Evolutionary conservation across 2,113 vertebrate species (phyloP), one percentile per base, ranked within the genome.

Genomic region (Puntigrus tetrazona): DNA sequence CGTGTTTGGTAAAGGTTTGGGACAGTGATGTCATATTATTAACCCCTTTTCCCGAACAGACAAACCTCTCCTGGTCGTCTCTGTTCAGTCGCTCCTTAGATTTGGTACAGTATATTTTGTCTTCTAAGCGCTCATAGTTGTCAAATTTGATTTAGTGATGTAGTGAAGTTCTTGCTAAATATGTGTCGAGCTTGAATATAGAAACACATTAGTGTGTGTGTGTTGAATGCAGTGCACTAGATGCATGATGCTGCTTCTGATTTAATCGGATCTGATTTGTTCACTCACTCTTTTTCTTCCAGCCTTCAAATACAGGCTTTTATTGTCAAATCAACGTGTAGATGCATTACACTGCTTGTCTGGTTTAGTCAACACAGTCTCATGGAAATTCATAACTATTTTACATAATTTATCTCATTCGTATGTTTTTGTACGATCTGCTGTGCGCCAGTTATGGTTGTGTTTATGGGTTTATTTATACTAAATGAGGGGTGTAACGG

Each of bases 11-110:
- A 67, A 78, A 76, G 25, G 1, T 45, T 34, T 78, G 7, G 3
- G 55, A 67, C 80, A 76, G 27, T 59, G 81, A 55, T 84, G 41
- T 34, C 70, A 45, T 45, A 13, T 92, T 41, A 90, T 86, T 92
- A 70, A 89, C 69, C 85, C 91, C 91, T 92, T 90, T 91, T 91
- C 92, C 79, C 93, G 59, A 94, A 94, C 94, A 94, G 94, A 95
- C 94, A 92, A 94, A 94, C 91, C 93, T 95, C 90, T 95, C 94
- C 93, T 94, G 94, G 94, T 94, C 94, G 11, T 94, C 94, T 93
- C 91, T 94, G 92, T 95, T 95, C 93, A 95, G 94, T 95, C 94
- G 92, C 88, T 94, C 94, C 41, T 92, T 95, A 95, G 94, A 94
- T 91, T 92, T 94, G 94, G 94, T 95, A 95, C 93, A 94, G 94